Base-by-base conservation (phyloP, 1,140 invertebrate genomes). In the Lasioglossum baleicum region DNA sequence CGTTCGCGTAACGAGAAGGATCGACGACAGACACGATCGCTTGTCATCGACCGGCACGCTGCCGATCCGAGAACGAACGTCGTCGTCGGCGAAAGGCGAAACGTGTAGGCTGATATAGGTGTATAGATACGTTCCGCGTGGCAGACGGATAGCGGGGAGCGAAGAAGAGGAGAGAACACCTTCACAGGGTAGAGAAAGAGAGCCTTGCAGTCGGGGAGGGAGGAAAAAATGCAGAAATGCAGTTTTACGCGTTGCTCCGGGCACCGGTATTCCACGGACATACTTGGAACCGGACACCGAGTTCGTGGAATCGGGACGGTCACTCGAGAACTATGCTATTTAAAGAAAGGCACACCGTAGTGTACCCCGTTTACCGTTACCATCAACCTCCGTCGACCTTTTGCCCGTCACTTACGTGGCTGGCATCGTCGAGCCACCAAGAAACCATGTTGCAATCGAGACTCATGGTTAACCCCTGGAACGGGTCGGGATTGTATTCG, bases 201-300 rank as follows among this genome's bases (percentile, higher is more conserved):
- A 26, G 51, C n/a, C 8, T 10, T 7, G n/a, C 8, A 7, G 8
- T 2, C 31, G 63, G 20, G 10, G n/a, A 17, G 64, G 65, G 42
- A 67, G 60, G 13, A 58, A 64, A 76, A 53, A 73, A 77, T 80
- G 71, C 66, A 83, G 83, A 83, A 84, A 73, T 75, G 75, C 80
- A 84, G 51, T 82, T 83, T 80, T 73, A 77, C 73, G n/a, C 40
- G 44, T 10, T 15, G 42, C 75, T 60, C 13, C 31, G 56, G 63
- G 67, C 65, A 70, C 42, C 71, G 67, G 67, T 67, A 76, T 83
- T 85, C 75, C 80, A 67, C 71, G 56, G 79, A 76, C 80, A 75
- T 87, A 86, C 84, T 87, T 87, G 84, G 86, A 86, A 87, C 69
- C 80, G 82, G 82, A 82, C 84, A 82, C 82, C 84, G 78, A 69